Base-by-base conservation (phyloP, 1,140 invertebrate genomes). In the Centruroides vittatus region DNA sequence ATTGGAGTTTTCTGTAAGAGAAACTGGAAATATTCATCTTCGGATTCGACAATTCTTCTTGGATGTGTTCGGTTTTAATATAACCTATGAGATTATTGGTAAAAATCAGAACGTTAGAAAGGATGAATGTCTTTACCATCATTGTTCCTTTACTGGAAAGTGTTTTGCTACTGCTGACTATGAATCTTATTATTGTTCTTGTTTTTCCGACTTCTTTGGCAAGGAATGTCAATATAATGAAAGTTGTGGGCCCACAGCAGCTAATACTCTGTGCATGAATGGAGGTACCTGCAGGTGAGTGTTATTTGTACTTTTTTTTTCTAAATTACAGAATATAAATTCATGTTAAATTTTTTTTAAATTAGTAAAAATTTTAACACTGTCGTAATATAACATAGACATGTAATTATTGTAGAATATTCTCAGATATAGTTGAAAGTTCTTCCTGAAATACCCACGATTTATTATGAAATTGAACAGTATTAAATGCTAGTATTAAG, bases 41-140 rank as follows among this genome's bases (percentile, higher is more conserved):
- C 76, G 91, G 2, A 88, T 88, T 0, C 73, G 89, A 50, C 82
- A 89, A 66, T 81, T 84, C 57, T 76, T 93, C 9, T 76, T 92
- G 34, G 83, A 90, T 64, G 88, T 91, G 3, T 92, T 86, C 70
- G 91, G 90, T 7, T 93, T 95, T 76, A 95, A 95, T 73, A 84
- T 93, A 64, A 93, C 89, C 5, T 93, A 92, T 71, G 87, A 90
- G 70, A 83, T 93, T 63, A 78, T 80, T 3, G 62, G 70, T 35
- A 65, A 64, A 23, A 72, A 73, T 2, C 66, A 68, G 57, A 49
- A 51, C 10, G 35, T 61, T 3, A 47, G 59, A 34, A 62, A 60
- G 41, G 60, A 65, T 9, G 49, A 54, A 10, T 65, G 59, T 55
- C 3, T 60, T 8, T 93, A 89, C 71, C 79, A 82, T 55, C 80